Percentiles rank a stretch among this genome's conserved stretches.
Evolutionary conservation across 30 jellyfish, hydroid and myxozoan species (phyloP).

Genomic region (Pelagia noctiluca): DNA sequence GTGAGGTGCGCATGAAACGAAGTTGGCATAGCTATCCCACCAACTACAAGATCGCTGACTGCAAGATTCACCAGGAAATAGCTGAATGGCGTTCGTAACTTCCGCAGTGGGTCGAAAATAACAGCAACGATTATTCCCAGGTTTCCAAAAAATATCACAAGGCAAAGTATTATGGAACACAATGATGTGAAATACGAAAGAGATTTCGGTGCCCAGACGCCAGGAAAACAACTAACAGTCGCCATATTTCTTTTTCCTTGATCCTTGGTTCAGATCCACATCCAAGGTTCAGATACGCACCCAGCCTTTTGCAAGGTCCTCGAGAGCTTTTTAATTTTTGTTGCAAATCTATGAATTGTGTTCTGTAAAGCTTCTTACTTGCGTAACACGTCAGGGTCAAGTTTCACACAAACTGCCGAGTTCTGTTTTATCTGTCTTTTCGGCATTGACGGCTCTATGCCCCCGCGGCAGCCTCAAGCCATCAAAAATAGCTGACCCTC

Average conservation of each 20-base stretch:
- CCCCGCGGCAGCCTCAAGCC: too few relatives aligned
- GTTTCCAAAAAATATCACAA: conserved; percentile 70
- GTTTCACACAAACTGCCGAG: too few relatives aligned
- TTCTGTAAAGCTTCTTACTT: too few relatives aligned
- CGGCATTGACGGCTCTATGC: too few relatives aligned
- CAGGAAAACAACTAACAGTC: conserved; percentile 49
- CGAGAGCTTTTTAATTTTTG: too few relatives aligned
- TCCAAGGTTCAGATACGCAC: not conserved
- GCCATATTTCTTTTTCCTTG: not conserved
- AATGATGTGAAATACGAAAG: conserved; percentile 83
- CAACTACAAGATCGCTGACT: conserved; percentile 78
- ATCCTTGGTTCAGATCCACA: not conserved
- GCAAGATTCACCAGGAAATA: conserved; percentile 80
- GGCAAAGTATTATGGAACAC: conserved; percentile 36
- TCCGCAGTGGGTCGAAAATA: conserved; percentile 71
- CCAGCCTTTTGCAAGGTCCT: not conserved
- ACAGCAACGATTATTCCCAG: conserved; percentile 62
- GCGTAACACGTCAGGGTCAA: too few relatives aligned
- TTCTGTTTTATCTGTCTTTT: too few relatives aligned
- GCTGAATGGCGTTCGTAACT: conserved; percentile 85
- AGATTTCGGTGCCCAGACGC: conserved; percentile 81
- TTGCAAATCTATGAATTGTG: too few relatives aligned
- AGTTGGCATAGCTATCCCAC: conserved; percentile 72
- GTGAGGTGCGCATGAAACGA: conserved; percentile 66
- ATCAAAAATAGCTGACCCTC: too few relatives aligned